These are phyloP conservation scores for Drosophila aldrichi DNA, from an alignment of 2,888 invertebrate genomes.

Conservation along the genomic window DNA sequence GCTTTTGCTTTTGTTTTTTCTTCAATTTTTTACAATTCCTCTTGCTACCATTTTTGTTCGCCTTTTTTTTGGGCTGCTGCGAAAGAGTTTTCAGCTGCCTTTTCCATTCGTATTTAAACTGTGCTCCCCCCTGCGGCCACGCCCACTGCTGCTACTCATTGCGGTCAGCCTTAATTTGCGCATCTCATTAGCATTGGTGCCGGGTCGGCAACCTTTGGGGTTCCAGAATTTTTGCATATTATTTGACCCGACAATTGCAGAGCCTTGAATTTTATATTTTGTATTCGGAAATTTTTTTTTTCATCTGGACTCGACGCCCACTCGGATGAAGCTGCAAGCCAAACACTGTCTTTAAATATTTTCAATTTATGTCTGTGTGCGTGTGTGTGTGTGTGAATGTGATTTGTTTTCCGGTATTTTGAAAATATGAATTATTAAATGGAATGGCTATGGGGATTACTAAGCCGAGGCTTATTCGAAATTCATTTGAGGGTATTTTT, in stretches of 20 bases:
- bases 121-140: not conserved
- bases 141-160: constrained; percentile 3
- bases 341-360: constrained; percentile 13
- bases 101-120: constrained; percentile 4
- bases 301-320: not conserved
- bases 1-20: not conserved
- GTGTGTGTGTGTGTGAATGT: not conserved
- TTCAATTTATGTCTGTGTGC: not conserved
- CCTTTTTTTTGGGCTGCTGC: constrained; percentile 12
- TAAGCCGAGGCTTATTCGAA: not conserved
- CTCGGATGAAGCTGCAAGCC: constrained; percentile 4
- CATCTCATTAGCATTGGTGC: constrained; percentile 36
- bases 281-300: not conserved
- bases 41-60: not conserved
- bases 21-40: not conserved
- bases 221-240: constrained; percentile 11
- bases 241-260: constrained; percentile 25
- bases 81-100: constrained; percentile 26
- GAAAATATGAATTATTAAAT: not conserved
- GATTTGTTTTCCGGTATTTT: not conserved
- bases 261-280: constrained; percentile 8
- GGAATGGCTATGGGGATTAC: not conserved
- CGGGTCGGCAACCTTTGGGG: not conserved
- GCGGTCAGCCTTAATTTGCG: constrained; percentile 40
- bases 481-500: not conserved